phyloP scores from a whole-genome alignment of 2,113 vertebrate genomes.

The Willisornis vidua region DNA sequence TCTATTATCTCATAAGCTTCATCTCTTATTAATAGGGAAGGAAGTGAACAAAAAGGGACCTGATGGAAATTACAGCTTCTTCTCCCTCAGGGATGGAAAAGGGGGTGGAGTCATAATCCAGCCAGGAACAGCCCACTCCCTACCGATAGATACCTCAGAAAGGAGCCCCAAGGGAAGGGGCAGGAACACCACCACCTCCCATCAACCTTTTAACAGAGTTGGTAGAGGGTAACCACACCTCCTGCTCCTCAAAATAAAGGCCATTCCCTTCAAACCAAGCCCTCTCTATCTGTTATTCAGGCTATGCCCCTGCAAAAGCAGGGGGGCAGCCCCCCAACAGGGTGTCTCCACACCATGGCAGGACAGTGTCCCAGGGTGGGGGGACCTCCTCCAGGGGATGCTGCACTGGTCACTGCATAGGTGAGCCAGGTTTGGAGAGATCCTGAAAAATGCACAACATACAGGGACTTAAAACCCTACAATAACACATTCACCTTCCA shows the following conservation, averaged over 20 bases:
- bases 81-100: background rate
- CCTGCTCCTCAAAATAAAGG: background rate
- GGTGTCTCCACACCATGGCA: background rate
- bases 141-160: background rate
- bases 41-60: slow-evolving; percentile 1
- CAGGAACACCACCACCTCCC: background rate
- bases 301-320: background rate
- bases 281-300: background rate
- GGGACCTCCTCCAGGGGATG: background rate
- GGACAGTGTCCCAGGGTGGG: accelerated
- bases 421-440: background rate
- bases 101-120: background rate
- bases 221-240: background rate
- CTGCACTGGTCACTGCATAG: background rate
- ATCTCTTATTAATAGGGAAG: slow-evolving; percentile 58
- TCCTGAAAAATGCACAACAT: background rate
- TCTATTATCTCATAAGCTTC: slow-evolving; percentile 39
- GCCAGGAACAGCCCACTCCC: background rate
- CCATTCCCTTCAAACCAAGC: background rate
- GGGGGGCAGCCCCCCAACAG: background rate
- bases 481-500: background rate
- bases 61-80: slow-evolving; percentile 44
- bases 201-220: background rate
- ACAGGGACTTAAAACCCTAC: background rate
- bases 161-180: background rate